Base-by-base conservation (phyloP, 2,113 vertebrate genomes). In the Carassius gibelio region DNA sequence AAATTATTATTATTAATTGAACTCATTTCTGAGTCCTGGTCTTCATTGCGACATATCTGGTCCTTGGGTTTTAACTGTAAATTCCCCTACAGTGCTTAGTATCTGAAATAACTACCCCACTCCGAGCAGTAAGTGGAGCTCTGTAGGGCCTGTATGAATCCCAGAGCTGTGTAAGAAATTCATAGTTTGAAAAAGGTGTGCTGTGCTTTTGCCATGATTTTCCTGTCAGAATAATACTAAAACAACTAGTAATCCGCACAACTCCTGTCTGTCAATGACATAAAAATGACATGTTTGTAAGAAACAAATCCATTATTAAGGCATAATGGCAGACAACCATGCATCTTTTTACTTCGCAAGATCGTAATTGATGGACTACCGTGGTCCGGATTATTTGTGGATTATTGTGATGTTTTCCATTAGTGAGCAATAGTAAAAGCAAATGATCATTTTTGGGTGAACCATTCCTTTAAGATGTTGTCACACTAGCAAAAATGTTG, bases 91-190 rank as follows among this genome's bases (percentile, higher is more conserved):
- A n/a, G 21, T 55, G n/a, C 50, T 71, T 52, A 21, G 50, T 75
- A 42, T 50, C 10, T 42, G 55, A 81, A 85, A 81, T 76, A 82
- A 84, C 80, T 48, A 80, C 48, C 82, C 57, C 19, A 81, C 26
- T 76, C 26, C 14, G 7, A 8, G 36, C 78, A 55, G 9, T 26
- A 21, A 45, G 38, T 59, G 15, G 11, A n/a, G 4, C n/a, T 21
- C 21, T 80, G 48, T 74, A 34, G 55, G 11, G 38, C 19, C 19
- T 21, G n/a, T 38, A 3, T 19, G 3, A 21, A n/a, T 42, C 52
- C 9, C 15, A 74, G 23, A 81, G 34, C 55, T 48, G 38, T 48
- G 23, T 50, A 75, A 19, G 36, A 75, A n/a, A 75, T 83, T 19
- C n/a, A 3, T 8, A 45, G 21, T 34, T 21, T 15, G 55, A 1